Evolutionary conservation across 2,888 invertebrate species (phyloP).

Genomic region (Gisinianus flammeolus): DNA sequence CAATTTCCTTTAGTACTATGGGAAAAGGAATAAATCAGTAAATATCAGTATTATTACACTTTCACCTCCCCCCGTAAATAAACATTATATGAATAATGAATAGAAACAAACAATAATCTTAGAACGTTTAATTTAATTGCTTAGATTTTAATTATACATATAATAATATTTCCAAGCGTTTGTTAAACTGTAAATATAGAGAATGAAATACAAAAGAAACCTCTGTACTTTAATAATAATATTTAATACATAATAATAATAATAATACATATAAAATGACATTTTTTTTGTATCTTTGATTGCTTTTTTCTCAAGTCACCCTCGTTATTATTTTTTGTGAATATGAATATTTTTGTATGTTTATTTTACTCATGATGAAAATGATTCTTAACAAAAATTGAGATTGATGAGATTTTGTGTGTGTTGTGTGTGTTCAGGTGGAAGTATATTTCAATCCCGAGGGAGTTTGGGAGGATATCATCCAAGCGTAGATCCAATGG

Average conservation of each 20-base stretch:
- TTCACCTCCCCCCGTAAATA: too few relatives aligned
- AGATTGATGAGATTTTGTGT: not conserved
- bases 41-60: too few relatives aligned
- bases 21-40: too few relatives aligned
- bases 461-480: conserved; percentile 18
- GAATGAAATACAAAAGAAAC: not conserved
- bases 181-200: not conserved
- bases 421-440: conserved; percentile 14
- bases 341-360: not conserved
- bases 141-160: not conserved
- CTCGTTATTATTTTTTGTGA: conserved; percentile 26
- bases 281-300: not conserved
- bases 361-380: not conserved
- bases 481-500: conserved; percentile 41
- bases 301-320: conserved; percentile 36
- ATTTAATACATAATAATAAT: not conserved
- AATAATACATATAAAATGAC: too few relatives aligned
- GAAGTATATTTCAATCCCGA: conserved; percentile 25
- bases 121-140: too few relatives aligned
- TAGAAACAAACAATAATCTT: too few relatives aligned
- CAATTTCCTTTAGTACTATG: too few relatives aligned
- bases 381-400: not conserved
- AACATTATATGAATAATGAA: too few relatives aligned
- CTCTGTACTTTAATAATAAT: not conserved
- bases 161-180: not conserved